Evolutionary conservation across 2,113 vertebrate genomes (phyloP).

Genomic region (Stigmatopora nigra): DNA sequence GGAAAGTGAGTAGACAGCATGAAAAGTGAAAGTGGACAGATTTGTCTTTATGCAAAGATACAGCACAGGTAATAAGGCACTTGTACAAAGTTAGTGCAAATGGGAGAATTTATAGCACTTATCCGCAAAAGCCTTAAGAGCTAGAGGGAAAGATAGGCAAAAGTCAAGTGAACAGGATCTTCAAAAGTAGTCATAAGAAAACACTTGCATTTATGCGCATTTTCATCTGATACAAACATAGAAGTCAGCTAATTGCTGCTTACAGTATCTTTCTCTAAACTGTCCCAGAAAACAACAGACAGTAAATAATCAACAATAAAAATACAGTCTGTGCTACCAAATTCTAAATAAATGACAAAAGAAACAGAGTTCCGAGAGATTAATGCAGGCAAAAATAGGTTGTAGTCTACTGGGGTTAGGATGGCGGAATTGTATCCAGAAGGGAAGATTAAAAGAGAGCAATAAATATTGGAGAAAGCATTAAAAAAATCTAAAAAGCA

Average conservation of each 20-base stretch:
- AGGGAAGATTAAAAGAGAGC: background rate
- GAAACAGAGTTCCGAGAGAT: slow-evolving; percentile 24
- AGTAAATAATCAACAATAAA: slow-evolving; percentile 69
- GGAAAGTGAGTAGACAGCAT: slow-evolving; percentile 1
- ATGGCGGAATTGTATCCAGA: slow-evolving; percentile 1
- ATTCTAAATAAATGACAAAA: slow-evolving; percentile 37
- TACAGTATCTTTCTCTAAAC: slow-evolving; percentile 53
- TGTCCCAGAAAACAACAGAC: slow-evolving; percentile 66
- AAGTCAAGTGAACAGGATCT: background rate
- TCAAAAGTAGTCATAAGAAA: slow-evolving; percentile 3
- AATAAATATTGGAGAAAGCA: slow-evolving; percentile 8
- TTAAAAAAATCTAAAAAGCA: slow-evolving; percentile 5
- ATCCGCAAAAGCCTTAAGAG: slow-evolving; percentile 10
- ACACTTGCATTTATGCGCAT: slow-evolving; percentile 23
- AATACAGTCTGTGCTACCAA: slow-evolving; percentile 52
- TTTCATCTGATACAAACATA: slow-evolving; percentile 43
- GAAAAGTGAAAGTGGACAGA: slow-evolving; percentile 13
- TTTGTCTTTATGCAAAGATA: slow-evolving; percentile 1
- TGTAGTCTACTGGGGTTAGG: slow-evolving; percentile 6
- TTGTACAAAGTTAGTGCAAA: slow-evolving; percentile 11
- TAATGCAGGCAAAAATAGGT: slow-evolving; percentile 19
- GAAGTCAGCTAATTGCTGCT: slow-evolving; percentile 29
- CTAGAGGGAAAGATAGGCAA: slow-evolving; percentile 25
- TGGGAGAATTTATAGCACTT: slow-evolving; percentile 4
- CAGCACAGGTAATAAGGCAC: background rate